A percentile compares a stretch with the other conserved stretches of the same genome.
These are phyloP conservation scores for Ptychoptera albimana DNA, from an alignment of 2,888 invertebrate species.

Conservation along the genomic window DNA sequence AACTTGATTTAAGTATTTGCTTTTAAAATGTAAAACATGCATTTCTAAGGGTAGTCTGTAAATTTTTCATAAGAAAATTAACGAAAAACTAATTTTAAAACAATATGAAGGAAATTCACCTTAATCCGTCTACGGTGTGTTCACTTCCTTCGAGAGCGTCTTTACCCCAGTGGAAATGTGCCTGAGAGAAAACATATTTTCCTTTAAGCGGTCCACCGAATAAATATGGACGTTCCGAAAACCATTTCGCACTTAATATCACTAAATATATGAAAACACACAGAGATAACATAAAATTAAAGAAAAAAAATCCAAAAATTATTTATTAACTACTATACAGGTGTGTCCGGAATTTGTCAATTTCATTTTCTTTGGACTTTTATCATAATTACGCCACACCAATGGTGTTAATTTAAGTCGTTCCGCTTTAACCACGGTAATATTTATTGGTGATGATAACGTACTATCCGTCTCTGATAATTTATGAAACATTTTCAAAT, in stretches of 20 bases:
- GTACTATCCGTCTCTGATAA: constrained; percentile 1
- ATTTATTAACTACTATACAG: constrained; percentile 26
- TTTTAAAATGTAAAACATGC: constrained; percentile 43
- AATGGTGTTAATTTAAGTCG: constrained; percentile 21
- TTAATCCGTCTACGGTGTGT: constrained; percentile 39
- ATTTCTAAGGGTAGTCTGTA: constrained; percentile 42
- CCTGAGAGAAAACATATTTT: constrained; percentile 45
- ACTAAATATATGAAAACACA: no score
- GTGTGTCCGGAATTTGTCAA: constrained; percentile 51
- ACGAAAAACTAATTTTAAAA: background rate
- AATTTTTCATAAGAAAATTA: constrained; percentile 10
- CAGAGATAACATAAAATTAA: constrained; percentile 10
- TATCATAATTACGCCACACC: constrained; percentile 40
- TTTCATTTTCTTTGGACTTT: constrained; percentile 44
- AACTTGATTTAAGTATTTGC: constrained; percentile 42
- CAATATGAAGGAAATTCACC: constrained; percentile 13
- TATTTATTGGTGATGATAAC: constrained; percentile 9
- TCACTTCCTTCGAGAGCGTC: constrained; percentile 47
- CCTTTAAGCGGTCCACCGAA: constrained; percentile 41
- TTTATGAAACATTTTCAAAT: background rate
- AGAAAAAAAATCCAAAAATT: constrained; percentile 4
- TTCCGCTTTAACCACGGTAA: constrained; percentile 2
- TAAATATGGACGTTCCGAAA: constrained; percentile 38
- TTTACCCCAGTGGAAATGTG: constrained; percentile 55
- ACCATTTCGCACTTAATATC: constrained; percentile 45